phyloP scores from a whole-genome alignment of 2,113 vertebrate species.

The Plectropomus leopardus region DNA sequence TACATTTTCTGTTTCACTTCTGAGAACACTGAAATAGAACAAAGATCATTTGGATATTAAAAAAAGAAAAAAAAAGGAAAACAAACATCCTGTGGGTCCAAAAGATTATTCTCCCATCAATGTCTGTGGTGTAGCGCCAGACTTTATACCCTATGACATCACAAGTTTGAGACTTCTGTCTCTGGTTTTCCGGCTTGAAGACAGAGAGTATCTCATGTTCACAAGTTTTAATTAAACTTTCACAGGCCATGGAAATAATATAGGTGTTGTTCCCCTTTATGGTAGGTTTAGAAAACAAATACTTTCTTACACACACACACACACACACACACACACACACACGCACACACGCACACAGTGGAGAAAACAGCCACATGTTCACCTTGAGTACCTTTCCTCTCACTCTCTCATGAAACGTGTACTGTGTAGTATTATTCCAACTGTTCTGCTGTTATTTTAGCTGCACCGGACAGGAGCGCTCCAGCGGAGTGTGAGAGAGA shows the following conservation, averaged over 20 bases:
- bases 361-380: constrained; percentile 48
- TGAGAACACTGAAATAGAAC: no score
- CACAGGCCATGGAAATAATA: background rate
- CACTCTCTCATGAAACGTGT: constrained; percentile 62
- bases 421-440: constrained; percentile 67
- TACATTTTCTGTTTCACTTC: no score
- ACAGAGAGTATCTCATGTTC: background rate
- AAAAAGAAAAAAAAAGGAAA: no score
- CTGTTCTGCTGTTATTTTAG: constrained; percentile 73
- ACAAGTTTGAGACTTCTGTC: background rate
- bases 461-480: constrained; percentile 55
- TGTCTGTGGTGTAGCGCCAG: background rate
- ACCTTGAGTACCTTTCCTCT: constrained; percentile 51
- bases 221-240: background rate
- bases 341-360: background rate
- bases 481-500: constrained; percentile 48
- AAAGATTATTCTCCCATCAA: background rate
- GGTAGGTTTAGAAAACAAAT: background rate
- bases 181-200: no score
- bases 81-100: no score
- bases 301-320: no score
- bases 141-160: background rate
- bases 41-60: no score
- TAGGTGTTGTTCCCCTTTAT: background rate
- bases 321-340: no score